Evolutionary conservation across 1,140 invertebrate genomes (phyloP), one percentile per base, ranked within the genome.

Genomic region (Varroa destructor): DNA sequence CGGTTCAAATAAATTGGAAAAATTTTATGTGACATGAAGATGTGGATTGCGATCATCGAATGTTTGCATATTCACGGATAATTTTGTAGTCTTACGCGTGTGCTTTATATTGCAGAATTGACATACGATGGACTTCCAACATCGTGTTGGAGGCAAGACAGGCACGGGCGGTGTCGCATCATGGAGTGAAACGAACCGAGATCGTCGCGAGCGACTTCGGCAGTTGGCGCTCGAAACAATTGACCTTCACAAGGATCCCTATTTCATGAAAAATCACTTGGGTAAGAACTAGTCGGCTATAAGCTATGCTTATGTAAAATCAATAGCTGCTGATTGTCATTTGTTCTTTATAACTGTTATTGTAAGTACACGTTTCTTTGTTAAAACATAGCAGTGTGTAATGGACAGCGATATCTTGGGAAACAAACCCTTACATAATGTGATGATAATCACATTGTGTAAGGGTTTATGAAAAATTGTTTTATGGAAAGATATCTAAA

Each of bases 251-350:
- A 99, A 99, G 79, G 93, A 97, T 85, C 93, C 93, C 0, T 97
- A 97, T 86, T 97, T 97, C 86, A 96, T 97, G 93, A 93, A 94
- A 86, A 97, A 97, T 84, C 93, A 97, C 84, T 84, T 97, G 64
- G 91, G 87, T 84, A 80, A 75, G 75, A 76, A 8, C 8, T 71
- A 71, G 14, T 10, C 72, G 36, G 61, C 73, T 64, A 67, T 74
- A 0, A 14, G 67, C 46, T 36, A 6, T 43, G 14, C 40, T 43
- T 71, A 37, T 54, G 25, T 25, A 12, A 43, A 54, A 72, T 72
- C 10, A 73, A 72, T 40, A 12, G 67, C 46, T 43, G n/a, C 12
- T 64, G 40, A 72, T 1, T 14, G 36, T 1, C n/a, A 57, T 14
- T 40, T 70, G 10, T 72, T 10, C 6, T 12, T 72, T 64, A 71